Base-by-base conservation (phyloP, 1,140 invertebrate species). In the Thalassaphorura encarpata region DNA sequence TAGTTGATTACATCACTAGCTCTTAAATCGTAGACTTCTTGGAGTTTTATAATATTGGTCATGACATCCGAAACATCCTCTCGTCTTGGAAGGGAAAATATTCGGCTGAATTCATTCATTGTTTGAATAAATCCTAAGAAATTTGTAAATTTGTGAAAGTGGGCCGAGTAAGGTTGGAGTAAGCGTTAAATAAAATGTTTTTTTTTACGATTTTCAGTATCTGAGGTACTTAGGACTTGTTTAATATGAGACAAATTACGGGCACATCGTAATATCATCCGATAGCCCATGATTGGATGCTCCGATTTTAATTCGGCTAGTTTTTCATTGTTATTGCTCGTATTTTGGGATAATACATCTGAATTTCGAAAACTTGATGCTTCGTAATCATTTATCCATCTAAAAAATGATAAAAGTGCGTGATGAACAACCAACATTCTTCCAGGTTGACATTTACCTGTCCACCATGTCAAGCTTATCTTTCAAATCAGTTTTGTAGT, bases 1-100 rank as follows among this genome's bases (percentile, higher is more conserved):
- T 11, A 36, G 11, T 36, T 11, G n/a, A 36, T 36, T 36, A 36
- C 33, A 11, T 59, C 43, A 31, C 52, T 60, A 2, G 58, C 16
- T 49, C 62, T 49, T 18, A 65, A 51, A 21, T 62, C 46, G 52
- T 65, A 65, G 6, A 65, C 58, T 27, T 60, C 60, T 27, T 65
- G 63, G 18, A 65, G 54, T 46, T 60, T 26, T 0, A 65, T 45
- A 27, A 65, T 45, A 5, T 40, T 54, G 43, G 57, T 55, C 52
- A 65, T 62, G 2, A 51, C 58, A 43, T 62, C 60, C 19, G 33
- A 43, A 16, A 43, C 39, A 46, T 65, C 63, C 19, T 58, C 40
- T 15, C 55, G 51, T 4, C 26, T 21, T 19, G 63, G 63, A 56
- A 56, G 62, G 13, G 36, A 43, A 24, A 53, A 51, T 15, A 33